Evolutionary conservation across 2,888 invertebrate genomes (phyloP).

Genomic region (Harpalus rufipes): DNA sequence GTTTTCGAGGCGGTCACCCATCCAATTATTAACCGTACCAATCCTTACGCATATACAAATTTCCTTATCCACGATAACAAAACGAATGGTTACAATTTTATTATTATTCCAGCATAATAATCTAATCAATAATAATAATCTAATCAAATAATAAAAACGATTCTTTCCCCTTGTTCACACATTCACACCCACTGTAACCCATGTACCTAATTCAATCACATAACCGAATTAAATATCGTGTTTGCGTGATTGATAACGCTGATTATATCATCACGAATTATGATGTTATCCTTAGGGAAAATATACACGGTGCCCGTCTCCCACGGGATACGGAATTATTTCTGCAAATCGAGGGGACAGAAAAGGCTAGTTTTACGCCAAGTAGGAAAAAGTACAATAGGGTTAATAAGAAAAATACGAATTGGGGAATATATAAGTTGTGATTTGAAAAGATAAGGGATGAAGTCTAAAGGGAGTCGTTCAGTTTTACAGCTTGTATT

Average conservation of each 20-base stretch:
- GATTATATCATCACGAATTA: constrained; percentile 61
- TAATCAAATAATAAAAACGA: neutral
- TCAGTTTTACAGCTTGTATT: constrained; percentile 26
- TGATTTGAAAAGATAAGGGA: constrained; percentile 4
- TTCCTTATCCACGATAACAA: too few relatives aligned
- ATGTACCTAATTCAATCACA: constrained; percentile 20
- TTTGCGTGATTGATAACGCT: constrained; percentile 65
- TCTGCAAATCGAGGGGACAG: constrained; percentile 25
- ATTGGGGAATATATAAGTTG: neutral
- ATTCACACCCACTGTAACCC: constrained; percentile 24
- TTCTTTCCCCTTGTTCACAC: constrained; percentile 12
- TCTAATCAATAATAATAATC: neutral
- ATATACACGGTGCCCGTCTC: neutral
- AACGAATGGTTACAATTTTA: neutral
- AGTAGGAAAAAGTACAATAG: neutral
- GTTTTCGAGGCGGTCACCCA: too few relatives aligned
- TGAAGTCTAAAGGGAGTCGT: constrained; percentile 33
- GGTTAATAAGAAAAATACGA: constrained; percentile 14
- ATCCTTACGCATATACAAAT: too few relatives aligned
- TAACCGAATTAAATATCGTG: constrained; percentile 52
- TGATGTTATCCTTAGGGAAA: constrained; percentile 40
- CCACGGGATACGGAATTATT: constrained; percentile 15
- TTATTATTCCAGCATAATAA: neutral
- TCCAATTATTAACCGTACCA: too few relatives aligned
- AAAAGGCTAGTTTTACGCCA: constrained; percentile 8